phyloP scores from a whole-genome alignment of 2,113 vertebrate species.

The Enhydra lutris region DNA sequence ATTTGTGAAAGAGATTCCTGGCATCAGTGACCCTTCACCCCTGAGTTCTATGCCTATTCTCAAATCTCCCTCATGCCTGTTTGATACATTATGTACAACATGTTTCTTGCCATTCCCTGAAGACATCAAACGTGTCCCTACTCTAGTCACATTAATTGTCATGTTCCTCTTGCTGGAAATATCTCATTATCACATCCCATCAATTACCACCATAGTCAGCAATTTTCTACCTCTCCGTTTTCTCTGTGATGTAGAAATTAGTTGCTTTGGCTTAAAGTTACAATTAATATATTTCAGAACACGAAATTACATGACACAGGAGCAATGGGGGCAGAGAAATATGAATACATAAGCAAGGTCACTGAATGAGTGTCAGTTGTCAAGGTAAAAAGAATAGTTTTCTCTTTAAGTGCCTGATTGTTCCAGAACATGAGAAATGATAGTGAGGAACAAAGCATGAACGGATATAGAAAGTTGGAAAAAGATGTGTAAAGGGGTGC shows the following conservation, averaged over 20 bases:
- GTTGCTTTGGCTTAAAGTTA: not conserved
- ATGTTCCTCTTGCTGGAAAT: not conserved
- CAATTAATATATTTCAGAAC: not conserved
- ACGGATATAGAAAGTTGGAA: not conserved
- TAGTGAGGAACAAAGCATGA: not conserved
- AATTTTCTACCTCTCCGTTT: not conserved
- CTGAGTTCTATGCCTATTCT: not conserved
- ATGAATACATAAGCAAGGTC: not conserved
- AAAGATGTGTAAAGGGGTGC: not conserved
- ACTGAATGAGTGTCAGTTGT: not conserved
- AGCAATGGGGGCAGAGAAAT: not conserved
- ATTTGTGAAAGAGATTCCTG: not conserved
- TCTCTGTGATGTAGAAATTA: not conserved
- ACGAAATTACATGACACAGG: not conserved
- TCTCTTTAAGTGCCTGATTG: not conserved
- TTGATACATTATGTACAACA: not conserved
- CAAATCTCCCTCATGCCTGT: not conserved
- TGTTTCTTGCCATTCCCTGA: not conserved
- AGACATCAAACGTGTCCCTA: not conserved
- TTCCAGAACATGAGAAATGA: not conserved
- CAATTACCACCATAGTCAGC: no score
- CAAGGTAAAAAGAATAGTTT: not conserved
- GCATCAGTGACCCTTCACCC: rapidly evolving
- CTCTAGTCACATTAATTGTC: not conserved
- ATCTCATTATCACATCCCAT: not conserved